Percentiles rank a stretch among this genome's conserved stretches.
These are phyloP conservation scores for Siniperca chuatsi DNA, from an alignment of 2,113 vertebrate species.

Conservation along the genomic window DNA sequence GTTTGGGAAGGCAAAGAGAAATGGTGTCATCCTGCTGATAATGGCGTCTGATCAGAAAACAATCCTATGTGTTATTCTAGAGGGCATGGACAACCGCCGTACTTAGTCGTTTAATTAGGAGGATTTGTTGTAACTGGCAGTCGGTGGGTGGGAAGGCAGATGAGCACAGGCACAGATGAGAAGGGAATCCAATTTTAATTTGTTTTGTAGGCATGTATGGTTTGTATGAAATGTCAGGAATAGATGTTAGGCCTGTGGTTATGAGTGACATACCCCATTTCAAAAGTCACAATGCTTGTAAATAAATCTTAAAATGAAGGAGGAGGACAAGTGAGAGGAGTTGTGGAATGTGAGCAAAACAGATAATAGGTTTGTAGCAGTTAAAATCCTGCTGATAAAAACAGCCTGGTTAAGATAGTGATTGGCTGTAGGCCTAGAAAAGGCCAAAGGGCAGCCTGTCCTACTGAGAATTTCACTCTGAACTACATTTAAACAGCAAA, in stretches of 20 bases:
- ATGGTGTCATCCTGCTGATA: too few species aligned
- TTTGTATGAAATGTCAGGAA: constrained; percentile 34
- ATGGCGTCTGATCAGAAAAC: too few species aligned
- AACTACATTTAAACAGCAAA: neutral
- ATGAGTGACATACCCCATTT: neutral
- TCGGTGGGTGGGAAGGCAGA: neutral
- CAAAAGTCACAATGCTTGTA: neutral
- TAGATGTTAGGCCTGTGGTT: neutral
- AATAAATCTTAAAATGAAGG: constrained; percentile 14
- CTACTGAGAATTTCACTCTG: neutral
- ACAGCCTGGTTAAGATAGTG: neutral
- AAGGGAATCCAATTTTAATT: constrained; percentile 17
- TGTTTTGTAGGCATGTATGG: constrained; percentile 1
- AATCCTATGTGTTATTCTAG: too few species aligned
- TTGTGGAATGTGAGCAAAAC: neutral
- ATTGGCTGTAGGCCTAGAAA: neutral
- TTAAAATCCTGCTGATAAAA: neutral
- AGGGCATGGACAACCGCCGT: too few species aligned
- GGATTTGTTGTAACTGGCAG: neutral
- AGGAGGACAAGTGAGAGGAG: neutral
- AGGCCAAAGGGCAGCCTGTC: neutral
- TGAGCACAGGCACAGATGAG: neutral
- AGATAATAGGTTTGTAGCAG: neutral
- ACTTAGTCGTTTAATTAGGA: too few species aligned
- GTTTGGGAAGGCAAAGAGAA: too few species aligned